Conservation (phyloP, 2,797 vertebrate species). For the Anniella stebbinsi region DNA sequence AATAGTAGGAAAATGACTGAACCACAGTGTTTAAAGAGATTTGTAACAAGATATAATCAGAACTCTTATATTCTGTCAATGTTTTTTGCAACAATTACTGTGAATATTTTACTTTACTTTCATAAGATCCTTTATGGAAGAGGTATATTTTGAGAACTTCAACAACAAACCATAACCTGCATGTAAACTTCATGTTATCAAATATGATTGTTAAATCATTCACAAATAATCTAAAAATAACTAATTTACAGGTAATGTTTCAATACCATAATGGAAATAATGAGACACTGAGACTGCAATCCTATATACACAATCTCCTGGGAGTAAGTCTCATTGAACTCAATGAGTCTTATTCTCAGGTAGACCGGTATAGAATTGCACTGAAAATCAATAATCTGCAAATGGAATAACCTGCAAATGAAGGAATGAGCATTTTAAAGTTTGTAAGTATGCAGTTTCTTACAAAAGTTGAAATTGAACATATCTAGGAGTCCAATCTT, state of each 20-base stretch:
- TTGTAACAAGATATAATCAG: not conserved
- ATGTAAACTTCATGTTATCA: not conserved
- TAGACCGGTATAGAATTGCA: not conserved
- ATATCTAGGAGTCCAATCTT: not conserved
- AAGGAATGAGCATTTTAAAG: not conserved
- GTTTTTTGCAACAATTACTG: not conserved
- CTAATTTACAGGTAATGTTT: not conserved
- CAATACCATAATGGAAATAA: not conserved
- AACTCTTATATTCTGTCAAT: not conserved
- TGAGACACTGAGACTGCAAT: not conserved
- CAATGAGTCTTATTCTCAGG: not conserved
- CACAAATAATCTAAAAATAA: not conserved
- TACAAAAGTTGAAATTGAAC: no score
- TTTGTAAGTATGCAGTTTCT: not conserved
- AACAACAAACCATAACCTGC: not conserved
- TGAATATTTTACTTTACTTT: not conserved
- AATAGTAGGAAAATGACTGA: not conserved
- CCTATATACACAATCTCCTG: not conserved
- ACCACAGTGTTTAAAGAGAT: not conserved
- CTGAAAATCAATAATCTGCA: not conserved
- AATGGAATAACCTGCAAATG: no score
- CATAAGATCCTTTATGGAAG: not conserved
- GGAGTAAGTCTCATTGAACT: not conserved
- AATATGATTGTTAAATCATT: not conserved
- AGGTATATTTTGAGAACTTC: not conserved